phyloP scores from a whole-genome alignment of 2,797 vertebrate species.

The Trachurus trachurus region DNA sequence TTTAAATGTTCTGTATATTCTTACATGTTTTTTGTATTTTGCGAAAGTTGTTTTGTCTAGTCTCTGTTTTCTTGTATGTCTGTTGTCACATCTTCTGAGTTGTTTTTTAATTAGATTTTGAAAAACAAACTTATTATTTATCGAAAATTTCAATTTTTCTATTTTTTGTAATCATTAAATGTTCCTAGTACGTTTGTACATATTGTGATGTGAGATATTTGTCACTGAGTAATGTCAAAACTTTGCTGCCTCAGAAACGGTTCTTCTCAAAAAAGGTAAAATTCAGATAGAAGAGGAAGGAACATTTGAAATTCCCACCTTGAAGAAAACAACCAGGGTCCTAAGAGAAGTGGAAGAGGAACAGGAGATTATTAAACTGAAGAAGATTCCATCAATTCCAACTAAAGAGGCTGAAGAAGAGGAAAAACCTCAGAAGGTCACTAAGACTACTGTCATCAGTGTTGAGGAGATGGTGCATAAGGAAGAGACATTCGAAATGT shows the following conservation, averaged over 20 bases:
- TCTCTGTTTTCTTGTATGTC: slow-evolving; percentile 3
- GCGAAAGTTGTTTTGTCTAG: slow-evolving; percentile 7
- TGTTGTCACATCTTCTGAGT: neutral
- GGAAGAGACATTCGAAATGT: slow-evolving; percentile 75
- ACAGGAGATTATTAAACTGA: slow-evolving; percentile 80
- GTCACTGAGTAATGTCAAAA: slow-evolving; percentile 81
- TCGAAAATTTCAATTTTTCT: neutral
- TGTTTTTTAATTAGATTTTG: neutral
- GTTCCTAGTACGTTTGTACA: slow-evolving; percentile 19
- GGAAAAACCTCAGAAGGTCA: slow-evolving; percentile 64
- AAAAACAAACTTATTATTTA: neutral
- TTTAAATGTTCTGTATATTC: too few species aligned
- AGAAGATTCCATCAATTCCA: slow-evolving; percentile 80
- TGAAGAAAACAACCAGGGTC: slow-evolving; percentile 84
- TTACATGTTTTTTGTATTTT: too few species aligned
- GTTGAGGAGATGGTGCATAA: slow-evolving; percentile 69
- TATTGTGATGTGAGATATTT: slow-evolving; percentile 14
- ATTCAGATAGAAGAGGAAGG: slow-evolving; percentile 82
- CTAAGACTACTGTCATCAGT: slow-evolving; percentile 57
- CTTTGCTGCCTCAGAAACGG: slow-evolving; percentile 85
- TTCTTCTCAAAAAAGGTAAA: slow-evolving; percentile 86
- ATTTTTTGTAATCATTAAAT: neutral
- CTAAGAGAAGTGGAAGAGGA: slow-evolving; percentile 75
- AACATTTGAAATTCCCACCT: slow-evolving; percentile 81
- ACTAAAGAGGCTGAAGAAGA: slow-evolving; percentile 72